A percentile compares a stretch with the other conserved stretches of the same genome.
Evolutionary conservation across 2,888 invertebrate genomes (phyloP).

Genomic region (Cosmopolites sordidus): DNA sequence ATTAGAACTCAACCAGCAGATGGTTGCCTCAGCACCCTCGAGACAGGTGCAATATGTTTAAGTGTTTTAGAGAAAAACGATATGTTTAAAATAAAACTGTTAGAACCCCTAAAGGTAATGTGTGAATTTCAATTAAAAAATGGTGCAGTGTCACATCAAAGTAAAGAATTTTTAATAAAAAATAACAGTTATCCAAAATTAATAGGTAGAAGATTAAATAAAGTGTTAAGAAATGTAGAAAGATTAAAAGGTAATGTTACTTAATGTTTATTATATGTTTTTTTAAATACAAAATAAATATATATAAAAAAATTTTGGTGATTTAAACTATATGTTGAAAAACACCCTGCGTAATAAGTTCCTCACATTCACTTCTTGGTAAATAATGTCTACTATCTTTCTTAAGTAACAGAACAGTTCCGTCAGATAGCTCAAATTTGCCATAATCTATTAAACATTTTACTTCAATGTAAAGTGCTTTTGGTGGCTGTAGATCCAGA

Average conservation of each 20-base stretch:
- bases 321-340: slow-evolving; percentile 63
- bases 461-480: slow-evolving; percentile 88
- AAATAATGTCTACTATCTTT: slow-evolving; percentile 89
- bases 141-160: slow-evolving; percentile 91
- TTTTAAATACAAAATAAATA: slow-evolving; percentile 7
- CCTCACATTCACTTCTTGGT: slow-evolving; percentile 84
- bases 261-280: slow-evolving; percentile 1
- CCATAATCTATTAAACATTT: slow-evolving; percentile 88
- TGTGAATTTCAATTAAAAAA: slow-evolving; percentile 85
- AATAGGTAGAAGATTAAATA: slow-evolving; percentile 72
- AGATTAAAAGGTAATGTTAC: slow-evolving; percentile 21
- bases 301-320: neutral
- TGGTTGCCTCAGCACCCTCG: slow-evolving; percentile 85
- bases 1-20: slow-evolving; percentile 92
- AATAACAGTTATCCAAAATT: slow-evolving; percentile 74
- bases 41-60: slow-evolving; percentile 78
- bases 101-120: slow-evolving; percentile 75
- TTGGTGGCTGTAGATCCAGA: slow-evolving; percentile 84
- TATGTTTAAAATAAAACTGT: slow-evolving; percentile 56
- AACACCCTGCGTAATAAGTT: slow-evolving; percentile 84
- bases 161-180: slow-evolving; percentile 82
- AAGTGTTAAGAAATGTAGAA: slow-evolving; percentile 49
- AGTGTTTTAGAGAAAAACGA: slow-evolving; percentile 61
- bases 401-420: slow-evolving; percentile 82
- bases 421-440: slow-evolving; percentile 89